Evolutionary conservation across 2,113 vertebrate genomes (phyloP), one percentile per base, ranked within the genome.

Genomic region (Zosterops hypoxanthus): DNA sequence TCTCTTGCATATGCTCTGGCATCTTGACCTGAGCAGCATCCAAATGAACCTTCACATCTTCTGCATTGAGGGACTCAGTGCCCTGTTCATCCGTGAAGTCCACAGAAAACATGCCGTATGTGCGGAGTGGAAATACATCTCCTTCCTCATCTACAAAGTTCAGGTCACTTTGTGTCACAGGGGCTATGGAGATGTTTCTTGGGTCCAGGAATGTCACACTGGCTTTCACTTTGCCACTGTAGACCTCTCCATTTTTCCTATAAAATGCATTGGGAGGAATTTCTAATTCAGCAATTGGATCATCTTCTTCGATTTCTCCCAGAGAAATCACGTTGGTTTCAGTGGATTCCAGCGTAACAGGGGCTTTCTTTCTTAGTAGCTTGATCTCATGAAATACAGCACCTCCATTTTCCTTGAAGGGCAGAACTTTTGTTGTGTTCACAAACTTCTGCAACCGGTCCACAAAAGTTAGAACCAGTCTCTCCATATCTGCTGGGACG

Each of bases 101-200:
- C 85, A 99, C 98, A 0, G 99, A 99, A 95, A 99, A 99, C 99
- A 99, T 99, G 68, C 99, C 99, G 0, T 99, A 99, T 0, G 99
- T 99, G 89, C 99, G 98, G 84, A 99, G 98, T 0, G 99, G 99
- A 36, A 99, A 95, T 20, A 98, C 97, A 2, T 99, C 99, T 6
- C 99, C 99, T 90, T 99, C 99, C 4, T 98, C 97, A 4, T 97
- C 98, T 19, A 99, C 95, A 88, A 99, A 99, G 91, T 99, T 99
- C 66, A 99, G 98, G 97, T 99, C 99, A 34, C 99, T 99, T 97
- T 99, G 99, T 76, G 98, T 98, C 59, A 98, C 98, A 3, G 98
- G 78, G 25, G 99, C 99, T 9, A 97, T 98, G 26, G 99, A 98
- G 36, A 99, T 84, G 29, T 99, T 98, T 93, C 99, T 98, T 5